These are phyloP conservation scores for Volucella zonaria DNA, from an alignment of 2,888 invertebrate species.

Conservation along the genomic window DNA sequence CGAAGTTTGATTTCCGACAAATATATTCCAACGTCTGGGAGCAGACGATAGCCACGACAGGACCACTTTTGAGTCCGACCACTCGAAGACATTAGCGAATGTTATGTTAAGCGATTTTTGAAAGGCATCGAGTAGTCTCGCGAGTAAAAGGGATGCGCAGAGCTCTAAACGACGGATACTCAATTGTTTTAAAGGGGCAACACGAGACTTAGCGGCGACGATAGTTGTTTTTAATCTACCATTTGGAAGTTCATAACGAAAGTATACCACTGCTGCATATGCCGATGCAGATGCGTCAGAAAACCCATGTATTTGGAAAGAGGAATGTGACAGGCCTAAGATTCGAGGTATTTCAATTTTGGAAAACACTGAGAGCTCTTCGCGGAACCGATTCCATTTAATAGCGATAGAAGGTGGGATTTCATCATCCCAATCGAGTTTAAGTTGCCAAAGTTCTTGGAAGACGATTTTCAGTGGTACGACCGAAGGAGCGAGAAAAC, in stretches of 20 bases:
- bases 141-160: no score
- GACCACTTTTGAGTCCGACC: no score
- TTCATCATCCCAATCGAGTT: background rate
- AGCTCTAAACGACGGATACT: no score
- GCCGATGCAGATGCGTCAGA: constrained; percentile 49
- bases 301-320: constrained; percentile 27
- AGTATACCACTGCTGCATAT: constrained; percentile 44
- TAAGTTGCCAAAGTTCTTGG: background rate
- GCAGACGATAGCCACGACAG: no score
- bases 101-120: no score
- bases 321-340: background rate
- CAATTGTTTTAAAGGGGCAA: no score
- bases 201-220: no score
- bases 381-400: no score
- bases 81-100: no score
- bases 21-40: no score
- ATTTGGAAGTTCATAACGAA: constrained; percentile 45
- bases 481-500: constrained; percentile 9
- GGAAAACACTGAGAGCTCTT: background rate
- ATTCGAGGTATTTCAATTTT: background rate
- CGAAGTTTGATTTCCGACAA: constrained; percentile 62
- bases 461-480: constrained; percentile 8
- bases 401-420: background rate
- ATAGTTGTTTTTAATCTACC: no score
- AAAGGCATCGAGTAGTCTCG: no score